phyloP scores from a whole-genome alignment of 2,113 vertebrate genomes.

The Dasyurus viverrinus region DNA sequence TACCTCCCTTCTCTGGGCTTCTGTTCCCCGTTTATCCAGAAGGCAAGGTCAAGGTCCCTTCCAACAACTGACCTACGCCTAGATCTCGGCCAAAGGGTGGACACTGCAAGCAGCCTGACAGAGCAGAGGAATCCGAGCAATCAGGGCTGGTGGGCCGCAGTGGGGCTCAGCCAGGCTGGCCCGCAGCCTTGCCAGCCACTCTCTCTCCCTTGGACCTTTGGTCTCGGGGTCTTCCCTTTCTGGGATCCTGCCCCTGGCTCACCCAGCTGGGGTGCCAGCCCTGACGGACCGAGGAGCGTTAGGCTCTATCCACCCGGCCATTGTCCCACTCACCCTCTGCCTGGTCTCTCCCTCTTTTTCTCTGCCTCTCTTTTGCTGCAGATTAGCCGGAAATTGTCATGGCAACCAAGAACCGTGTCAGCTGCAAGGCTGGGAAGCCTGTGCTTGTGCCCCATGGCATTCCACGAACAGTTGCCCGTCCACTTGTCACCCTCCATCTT shows the following conservation, averaged over 20 bases:
- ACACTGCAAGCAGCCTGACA: background rate
- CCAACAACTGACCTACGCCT: background rate
- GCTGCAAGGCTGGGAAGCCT: conserved; percentile 72
- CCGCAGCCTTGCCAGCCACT: conserved; percentile 59
- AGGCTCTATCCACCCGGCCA: conserved; percentile 17
- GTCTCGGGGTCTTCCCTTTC: conserved; percentile 80
- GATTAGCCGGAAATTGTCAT: conserved; percentile 81
- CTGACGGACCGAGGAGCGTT: too few relatives aligned
- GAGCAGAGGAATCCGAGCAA: too few relatives aligned
- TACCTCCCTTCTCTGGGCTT: background rate
- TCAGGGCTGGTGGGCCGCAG: background rate
- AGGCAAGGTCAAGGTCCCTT: background rate
- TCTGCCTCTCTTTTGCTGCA: conserved; percentile 42
- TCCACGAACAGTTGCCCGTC: background rate
- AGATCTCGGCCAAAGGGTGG: background rate
- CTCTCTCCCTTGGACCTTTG: conserved; percentile 83
- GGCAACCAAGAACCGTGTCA: conserved; percentile 85
- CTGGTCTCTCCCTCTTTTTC: background rate
- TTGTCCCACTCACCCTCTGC: conserved; percentile 63
- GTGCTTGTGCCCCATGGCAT: conserved; percentile 73
- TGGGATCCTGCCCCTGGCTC: conserved; percentile 72
- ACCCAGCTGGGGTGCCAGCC: background rate
- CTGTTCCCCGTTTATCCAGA: background rate
- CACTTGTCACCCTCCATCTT: background rate
- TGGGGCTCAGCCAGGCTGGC: too few relatives aligned